Percentiles rank a stretch among this genome's conserved stretches.
phyloP scores from a whole-genome alignment of 2,113 vertebrate species.

The Platanista minor region DNA sequence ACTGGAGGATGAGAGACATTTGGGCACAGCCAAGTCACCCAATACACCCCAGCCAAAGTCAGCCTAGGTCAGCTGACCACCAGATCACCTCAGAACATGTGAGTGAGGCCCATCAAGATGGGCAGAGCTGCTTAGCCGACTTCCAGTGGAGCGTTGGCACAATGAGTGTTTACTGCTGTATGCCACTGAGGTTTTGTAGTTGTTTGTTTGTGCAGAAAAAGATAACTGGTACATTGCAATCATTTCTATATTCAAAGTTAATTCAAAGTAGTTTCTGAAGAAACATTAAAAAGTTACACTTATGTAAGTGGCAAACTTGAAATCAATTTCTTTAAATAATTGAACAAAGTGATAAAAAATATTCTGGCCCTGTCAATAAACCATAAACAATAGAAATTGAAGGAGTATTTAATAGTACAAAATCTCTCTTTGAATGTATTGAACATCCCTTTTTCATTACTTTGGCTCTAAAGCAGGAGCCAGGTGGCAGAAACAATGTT shows the following conservation, averaged over 20 bases:
- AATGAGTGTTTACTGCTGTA: not conserved
- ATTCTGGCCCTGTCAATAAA: not conserved
- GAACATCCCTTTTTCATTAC: not conserved
- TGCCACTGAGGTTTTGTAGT: not conserved
- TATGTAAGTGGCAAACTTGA: not conserved
- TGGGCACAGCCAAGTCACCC: not conserved
- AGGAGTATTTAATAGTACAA: not conserved
- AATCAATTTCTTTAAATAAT: constrained; percentile 39
- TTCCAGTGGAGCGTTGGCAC: not conserved
- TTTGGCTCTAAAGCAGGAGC: not conserved
- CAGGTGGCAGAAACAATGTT: not conserved
- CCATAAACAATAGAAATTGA: constrained; percentile 2
- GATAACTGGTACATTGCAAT: not conserved
- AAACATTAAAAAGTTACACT: constrained; percentile 16
- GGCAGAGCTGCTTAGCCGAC: not conserved
- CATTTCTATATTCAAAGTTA: not conserved
- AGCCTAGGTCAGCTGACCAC: not conserved
- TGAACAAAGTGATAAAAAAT: constrained; percentile 35
- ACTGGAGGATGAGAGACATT: not conserved
- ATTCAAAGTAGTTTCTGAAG: not conserved
- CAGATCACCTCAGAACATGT: not conserved
- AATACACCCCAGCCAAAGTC: not conserved
- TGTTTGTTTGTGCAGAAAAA: not conserved
- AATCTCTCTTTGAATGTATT: not conserved
- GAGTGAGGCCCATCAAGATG: not conserved